Conservation (phyloP, 2,113 vertebrate species). For the Ctenomys sociabilis region DNA sequence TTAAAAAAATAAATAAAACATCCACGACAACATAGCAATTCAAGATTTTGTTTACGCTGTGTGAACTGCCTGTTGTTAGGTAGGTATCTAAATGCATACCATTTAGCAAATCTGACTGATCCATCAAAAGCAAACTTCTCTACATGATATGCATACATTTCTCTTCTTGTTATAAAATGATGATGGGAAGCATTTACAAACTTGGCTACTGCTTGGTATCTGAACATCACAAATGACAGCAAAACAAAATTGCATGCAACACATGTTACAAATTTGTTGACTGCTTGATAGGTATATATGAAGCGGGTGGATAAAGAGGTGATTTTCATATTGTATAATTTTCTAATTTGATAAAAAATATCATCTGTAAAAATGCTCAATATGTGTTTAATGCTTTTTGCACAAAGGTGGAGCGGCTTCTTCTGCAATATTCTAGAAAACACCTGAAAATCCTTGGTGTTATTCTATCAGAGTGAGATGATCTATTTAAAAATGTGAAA, state of each 20-base stretch:
- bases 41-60: not conserved
- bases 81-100: not conserved
- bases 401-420: not conserved
- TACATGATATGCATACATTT: not conserved
- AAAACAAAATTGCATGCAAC: not conserved
- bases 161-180: not conserved
- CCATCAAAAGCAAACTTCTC: not conserved
- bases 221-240: not conserved
- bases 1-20: not conserved
- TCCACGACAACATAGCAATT: not conserved
- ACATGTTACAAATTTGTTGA: not conserved
- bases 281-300: not conserved
- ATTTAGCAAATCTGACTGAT: not conserved
- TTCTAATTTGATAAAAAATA: not conserved
- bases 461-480: not conserved
- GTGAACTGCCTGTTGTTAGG: not conserved
- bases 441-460: not conserved
- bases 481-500: not conserved
- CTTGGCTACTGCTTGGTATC: not conserved
- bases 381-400: not conserved
- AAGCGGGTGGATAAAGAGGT: not conserved
- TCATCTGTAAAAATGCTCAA: not conserved
- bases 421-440: too few relatives aligned
- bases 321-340: not conserved
- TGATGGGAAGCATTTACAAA: not conserved